phyloP scores from a whole-genome alignment of 2,113 vertebrate species.

The Thryonomys swinderianus region DNA sequence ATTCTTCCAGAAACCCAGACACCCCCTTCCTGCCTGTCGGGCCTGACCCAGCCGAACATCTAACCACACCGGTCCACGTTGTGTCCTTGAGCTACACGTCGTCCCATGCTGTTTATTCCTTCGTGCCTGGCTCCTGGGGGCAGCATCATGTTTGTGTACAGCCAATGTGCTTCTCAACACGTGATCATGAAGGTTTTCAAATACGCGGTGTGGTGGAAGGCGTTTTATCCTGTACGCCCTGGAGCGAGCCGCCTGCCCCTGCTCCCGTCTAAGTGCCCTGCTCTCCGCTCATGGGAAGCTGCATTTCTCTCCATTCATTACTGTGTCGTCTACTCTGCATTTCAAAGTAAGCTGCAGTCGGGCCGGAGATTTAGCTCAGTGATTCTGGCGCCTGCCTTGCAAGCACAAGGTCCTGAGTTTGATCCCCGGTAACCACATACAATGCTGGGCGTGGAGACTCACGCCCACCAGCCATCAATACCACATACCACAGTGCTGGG shows the following conservation, averaged over 20 bases:
- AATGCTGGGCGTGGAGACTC: too few species aligned
- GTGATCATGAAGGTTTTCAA: neutral
- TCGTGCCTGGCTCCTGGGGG: neutral
- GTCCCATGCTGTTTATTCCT: accelerated
- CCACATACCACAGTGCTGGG: too few species aligned
- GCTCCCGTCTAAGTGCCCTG: neutral
- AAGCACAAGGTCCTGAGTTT: too few species aligned
- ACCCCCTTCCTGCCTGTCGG: accelerated
- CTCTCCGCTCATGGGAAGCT: neutral
- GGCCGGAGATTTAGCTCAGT: too few species aligned
- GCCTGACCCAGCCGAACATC: neutral
- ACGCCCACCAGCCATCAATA: too few species aligned
- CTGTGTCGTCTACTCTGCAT: neutral
- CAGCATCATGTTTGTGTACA: neutral
- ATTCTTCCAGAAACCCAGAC: neutral
- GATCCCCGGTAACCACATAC: too few species aligned
- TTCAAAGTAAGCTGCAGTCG: neutral
- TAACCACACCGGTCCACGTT: accelerated
- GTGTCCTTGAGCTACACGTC: neutral
- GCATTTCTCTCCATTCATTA: neutral
- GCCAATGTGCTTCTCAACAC: neutral
- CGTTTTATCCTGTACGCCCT: neutral
- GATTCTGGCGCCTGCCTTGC: too few species aligned
- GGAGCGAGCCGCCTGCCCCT: neutral
- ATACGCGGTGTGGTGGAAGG: neutral